Percentiles rank a stretch among this genome's conserved stretches.
These are phyloP conservation scores for Trichonephila inaurata DNA, from an alignment of 1,140 invertebrate species.

Conservation along the genomic window DNA sequence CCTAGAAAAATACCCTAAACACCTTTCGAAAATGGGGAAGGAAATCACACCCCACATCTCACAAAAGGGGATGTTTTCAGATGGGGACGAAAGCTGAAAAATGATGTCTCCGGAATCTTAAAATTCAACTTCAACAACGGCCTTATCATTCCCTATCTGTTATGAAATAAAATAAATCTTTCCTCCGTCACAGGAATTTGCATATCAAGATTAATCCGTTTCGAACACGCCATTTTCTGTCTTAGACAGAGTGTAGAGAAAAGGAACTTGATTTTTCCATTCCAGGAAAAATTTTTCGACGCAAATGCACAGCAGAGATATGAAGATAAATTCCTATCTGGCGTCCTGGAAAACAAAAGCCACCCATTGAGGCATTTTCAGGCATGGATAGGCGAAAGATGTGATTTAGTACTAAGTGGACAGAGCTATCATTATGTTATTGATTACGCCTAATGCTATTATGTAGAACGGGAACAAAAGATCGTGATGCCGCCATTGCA, in stretches of 20 bases:
- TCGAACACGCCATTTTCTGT: constrained; percentile 13
- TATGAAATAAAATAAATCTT: constrained; percentile 47
- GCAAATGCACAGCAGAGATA: constrained; percentile 45
- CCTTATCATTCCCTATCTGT: constrained; percentile 6
- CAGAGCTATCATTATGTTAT: constrained; percentile 73
- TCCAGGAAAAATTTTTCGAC: constrained; percentile 22
- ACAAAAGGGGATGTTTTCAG: constrained; percentile 29
- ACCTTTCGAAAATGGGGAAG: neutral
- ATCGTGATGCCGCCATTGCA: constrained; percentile 49
- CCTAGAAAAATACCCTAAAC: neutral
- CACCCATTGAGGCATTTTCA: constrained; percentile 13
- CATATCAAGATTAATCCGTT: constrained; percentile 56
- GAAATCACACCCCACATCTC: neutral
- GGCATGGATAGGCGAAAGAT: constrained; percentile 34
- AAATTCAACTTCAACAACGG: constrained; percentile 40
- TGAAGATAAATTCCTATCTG: constrained; percentile 55
- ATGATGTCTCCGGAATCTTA: constrained; percentile 11
- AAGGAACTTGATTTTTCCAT: constrained; percentile 40
- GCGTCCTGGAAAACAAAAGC: constrained; percentile 47
- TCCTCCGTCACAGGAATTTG: constrained; percentile 21
- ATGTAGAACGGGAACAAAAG: constrained; percentile 48
- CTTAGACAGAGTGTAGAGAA: neutral
- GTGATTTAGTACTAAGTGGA: constrained; percentile 69
- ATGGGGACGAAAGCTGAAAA: neutral
- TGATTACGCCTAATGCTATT: constrained; percentile 61